Conservation (phyloP, 1,140 invertebrate species). For the Acromyrmex charruanus region DNA sequence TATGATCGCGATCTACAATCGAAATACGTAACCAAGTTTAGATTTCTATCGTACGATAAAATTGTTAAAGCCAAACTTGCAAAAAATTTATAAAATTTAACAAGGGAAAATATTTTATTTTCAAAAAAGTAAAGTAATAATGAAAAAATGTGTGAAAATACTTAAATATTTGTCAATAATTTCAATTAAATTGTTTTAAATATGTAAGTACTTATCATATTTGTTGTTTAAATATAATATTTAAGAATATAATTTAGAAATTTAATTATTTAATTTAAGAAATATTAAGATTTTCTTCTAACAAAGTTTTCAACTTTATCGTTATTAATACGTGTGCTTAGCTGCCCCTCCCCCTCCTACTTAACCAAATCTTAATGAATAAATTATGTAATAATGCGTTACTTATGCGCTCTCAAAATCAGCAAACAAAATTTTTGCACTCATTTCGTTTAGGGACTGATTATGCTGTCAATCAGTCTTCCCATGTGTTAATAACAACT, state of each 20-base stretch:
- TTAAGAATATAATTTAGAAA: background rate
- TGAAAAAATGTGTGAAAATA: background rate
- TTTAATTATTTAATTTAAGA: background rate
- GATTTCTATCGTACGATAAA: background rate
- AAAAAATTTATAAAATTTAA: slow-evolving; percentile 10
- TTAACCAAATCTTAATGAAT: no score
- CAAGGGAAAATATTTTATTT: background rate
- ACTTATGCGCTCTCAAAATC: no score
- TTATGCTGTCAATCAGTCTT: no score
- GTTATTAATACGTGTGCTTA: background rate
- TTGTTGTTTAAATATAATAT: background rate
- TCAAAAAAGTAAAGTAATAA: background rate
- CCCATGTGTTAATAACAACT: no score
- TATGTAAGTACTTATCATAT: background rate
- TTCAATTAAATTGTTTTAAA: background rate
- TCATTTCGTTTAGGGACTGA: no score
- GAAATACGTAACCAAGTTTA: background rate
- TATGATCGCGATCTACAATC: slow-evolving; percentile 67
- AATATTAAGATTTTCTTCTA: background rate
- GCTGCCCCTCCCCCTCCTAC: no score
- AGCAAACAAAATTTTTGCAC: no score
- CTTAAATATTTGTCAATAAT: no score
- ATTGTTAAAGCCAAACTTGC: background rate
- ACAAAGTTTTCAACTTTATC: background rate
- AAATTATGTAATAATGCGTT: no score